phyloP scores from a whole-genome alignment of 2,888 invertebrate genomes.

The Eupithecia vulgata region DNA sequence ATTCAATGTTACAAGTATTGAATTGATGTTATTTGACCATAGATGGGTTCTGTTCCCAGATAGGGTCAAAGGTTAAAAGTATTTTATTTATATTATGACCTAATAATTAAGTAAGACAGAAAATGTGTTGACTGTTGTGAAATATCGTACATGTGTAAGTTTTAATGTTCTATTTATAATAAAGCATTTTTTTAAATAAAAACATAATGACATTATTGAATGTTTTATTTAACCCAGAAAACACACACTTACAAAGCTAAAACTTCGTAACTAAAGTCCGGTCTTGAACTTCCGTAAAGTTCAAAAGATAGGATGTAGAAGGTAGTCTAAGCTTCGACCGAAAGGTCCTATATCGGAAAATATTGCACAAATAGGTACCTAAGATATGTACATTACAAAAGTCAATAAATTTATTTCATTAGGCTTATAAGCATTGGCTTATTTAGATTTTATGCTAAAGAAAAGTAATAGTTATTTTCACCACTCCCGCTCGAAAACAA shows the following conservation, averaged over 20 bases:
- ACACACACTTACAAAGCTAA: neutral
- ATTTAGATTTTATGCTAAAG: too few species aligned
- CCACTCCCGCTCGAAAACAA: too few species aligned
- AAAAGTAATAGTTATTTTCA: too few species aligned
- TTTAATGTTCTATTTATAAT: slow-evolving; percentile 78
- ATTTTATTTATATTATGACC: slow-evolving; percentile 56
- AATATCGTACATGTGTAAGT: slow-evolving; percentile 66
- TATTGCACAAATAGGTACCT: too few species aligned
- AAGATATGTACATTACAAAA: too few species aligned
- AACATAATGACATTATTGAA: slow-evolving; percentile 60
- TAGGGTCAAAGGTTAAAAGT: slow-evolving; percentile 44
- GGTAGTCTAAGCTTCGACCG: neutral
- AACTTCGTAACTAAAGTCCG: neutral
- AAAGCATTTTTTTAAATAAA: slow-evolving; percentile 75
- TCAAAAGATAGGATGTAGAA: neutral
- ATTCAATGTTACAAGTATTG: slow-evolving; percentile 42
- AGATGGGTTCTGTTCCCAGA: slow-evolving; percentile 26
- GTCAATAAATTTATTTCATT: too few species aligned
- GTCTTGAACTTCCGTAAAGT: neutral
- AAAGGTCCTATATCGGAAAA: neutral
- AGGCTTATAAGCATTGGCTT: too few species aligned
- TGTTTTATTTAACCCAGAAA: slow-evolving; percentile 1
- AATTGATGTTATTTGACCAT: slow-evolving; percentile 54
- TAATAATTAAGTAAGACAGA: slow-evolving; percentile 55
- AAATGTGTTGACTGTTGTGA: slow-evolving; percentile 63